Evolutionary conservation across 2,113 vertebrate genomes (phyloP).

Genomic region (Clupea harengus): DNA sequence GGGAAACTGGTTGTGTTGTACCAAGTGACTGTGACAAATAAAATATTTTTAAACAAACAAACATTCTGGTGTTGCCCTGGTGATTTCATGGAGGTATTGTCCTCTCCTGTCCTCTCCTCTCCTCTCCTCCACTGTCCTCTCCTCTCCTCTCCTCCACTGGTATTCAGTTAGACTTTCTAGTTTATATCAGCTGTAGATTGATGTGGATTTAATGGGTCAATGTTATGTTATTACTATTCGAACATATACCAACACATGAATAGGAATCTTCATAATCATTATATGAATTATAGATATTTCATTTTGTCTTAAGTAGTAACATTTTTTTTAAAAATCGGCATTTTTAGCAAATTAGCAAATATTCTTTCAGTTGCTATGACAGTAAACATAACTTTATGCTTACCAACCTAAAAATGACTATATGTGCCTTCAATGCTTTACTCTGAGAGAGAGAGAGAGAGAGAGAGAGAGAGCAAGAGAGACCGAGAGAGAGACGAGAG

Average conservation of each 20-base stretch:
- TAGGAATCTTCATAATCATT: background rate
- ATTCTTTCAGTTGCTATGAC: background rate
- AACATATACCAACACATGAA: background rate
- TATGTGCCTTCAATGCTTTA: background rate
- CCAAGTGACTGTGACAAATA: constrained; percentile 42
- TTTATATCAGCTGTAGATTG: background rate
- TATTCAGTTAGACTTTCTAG: background rate
- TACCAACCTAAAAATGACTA: background rate
- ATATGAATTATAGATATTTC: background rate
- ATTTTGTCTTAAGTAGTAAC: too few species aligned
- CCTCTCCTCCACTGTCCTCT: too few species aligned
- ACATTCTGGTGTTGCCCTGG: background rate
- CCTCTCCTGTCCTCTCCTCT: too few species aligned
- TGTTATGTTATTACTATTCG: background rate
- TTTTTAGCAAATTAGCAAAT: background rate
- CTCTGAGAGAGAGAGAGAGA: background rate
- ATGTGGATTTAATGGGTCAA: background rate
- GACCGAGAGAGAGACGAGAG: background rate
- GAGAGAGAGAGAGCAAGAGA: background rate
- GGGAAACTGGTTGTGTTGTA: constrained; percentile 34
- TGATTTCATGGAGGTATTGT: too few species aligned
- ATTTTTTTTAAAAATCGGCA: too few species aligned
- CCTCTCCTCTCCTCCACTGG: too few species aligned
- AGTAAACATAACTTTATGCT: background rate
- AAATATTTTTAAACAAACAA: constrained; percentile 38